phyloP scores from a whole-genome alignment of 92 coral and sea anemone genomes.

The Metridium senile region DNA sequence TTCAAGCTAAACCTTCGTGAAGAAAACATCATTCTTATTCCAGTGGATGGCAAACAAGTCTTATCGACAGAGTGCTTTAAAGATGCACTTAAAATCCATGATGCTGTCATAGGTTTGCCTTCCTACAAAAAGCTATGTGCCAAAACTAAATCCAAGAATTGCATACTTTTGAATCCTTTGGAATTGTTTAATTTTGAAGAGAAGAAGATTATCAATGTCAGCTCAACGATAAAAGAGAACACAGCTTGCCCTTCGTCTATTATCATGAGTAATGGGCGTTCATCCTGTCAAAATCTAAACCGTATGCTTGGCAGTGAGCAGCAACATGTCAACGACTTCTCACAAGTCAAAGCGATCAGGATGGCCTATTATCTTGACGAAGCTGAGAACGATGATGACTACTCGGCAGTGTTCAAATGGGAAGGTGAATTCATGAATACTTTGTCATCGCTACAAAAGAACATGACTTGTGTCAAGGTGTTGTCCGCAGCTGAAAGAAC shows the following conservation, averaged over 20 bases:
- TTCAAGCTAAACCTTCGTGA: conserved; percentile 56
- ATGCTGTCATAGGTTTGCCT: conserved; percentile 39
- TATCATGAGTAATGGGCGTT: conserved; percentile 53
- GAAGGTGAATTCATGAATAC: conserved; percentile 66
- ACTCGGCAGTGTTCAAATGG: conserved; percentile 36
- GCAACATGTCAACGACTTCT: conserved; percentile 1
- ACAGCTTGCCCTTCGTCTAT: not conserved
- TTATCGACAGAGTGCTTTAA: conserved; percentile 42
- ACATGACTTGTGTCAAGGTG: conserved; percentile 50
- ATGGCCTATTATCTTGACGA: conserved; percentile 46
- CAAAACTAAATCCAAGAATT: not conserved
- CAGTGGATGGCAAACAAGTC: conserved; percentile 31
- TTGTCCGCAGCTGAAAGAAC: conserved; percentile 65
- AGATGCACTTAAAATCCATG: conserved; percentile 52
- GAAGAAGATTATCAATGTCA: conserved; percentile 29
- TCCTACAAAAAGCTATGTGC: conserved; percentile 57
- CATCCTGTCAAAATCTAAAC: conserved; percentile 27
- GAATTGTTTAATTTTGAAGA: conserved; percentile 44
- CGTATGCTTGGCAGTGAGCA: conserved; percentile 50
- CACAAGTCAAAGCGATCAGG: conserved; percentile 40
- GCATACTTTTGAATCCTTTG: conserved; percentile 40
- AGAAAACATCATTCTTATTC: conserved; percentile 44
- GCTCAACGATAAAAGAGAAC: not conserved
- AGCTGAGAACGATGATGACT: conserved; percentile 31
- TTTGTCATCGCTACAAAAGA: conserved; percentile 28